Evolutionary conservation across 2,113 vertebrate species (phyloP).

Genomic region (Indicator indicator): DNA sequence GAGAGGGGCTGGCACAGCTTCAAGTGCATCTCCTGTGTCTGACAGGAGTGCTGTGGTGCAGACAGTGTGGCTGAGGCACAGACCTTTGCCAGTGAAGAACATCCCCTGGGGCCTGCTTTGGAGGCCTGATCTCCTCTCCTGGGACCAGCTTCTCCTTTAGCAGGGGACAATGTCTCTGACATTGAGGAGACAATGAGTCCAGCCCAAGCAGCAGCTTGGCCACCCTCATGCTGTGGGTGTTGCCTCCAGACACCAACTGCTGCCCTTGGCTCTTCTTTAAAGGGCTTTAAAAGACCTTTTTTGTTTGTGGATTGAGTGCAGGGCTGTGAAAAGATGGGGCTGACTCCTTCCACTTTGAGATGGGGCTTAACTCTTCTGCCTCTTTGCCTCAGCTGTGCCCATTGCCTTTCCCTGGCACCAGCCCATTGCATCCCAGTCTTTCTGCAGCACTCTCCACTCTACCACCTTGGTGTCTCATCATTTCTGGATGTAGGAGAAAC

Average conservation of each 20-base stretch:
- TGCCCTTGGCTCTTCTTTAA: not conserved
- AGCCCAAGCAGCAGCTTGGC: not conserved
- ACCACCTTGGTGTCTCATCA: not conserved
- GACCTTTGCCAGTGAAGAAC: not conserved
- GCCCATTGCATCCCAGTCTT: not conserved
- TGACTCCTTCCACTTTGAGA: not conserved
- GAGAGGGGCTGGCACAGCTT: not conserved
- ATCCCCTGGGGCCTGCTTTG: not conserved
- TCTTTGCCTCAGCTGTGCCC: not conserved
- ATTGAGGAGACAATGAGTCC: not conserved
- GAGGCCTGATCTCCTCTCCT: not conserved
- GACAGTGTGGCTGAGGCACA: not conserved
- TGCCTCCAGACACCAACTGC: not conserved
- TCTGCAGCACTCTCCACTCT: not conserved
- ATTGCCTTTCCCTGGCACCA: not conserved
- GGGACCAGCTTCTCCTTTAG: not conserved
- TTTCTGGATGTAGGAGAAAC: not conserved
- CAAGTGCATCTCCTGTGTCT: not conserved
- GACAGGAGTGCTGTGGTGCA: not conserved
- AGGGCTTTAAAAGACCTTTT: not conserved
- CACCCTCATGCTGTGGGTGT: not conserved
- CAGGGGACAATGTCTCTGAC: not conserved
- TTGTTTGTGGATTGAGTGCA: not conserved
- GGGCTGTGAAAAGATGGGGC: not conserved
- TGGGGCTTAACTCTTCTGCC: not conserved